Conservation (phyloP, 2,797 vertebrate genomes). For the Gymnoscopelus braueri region DNA sequence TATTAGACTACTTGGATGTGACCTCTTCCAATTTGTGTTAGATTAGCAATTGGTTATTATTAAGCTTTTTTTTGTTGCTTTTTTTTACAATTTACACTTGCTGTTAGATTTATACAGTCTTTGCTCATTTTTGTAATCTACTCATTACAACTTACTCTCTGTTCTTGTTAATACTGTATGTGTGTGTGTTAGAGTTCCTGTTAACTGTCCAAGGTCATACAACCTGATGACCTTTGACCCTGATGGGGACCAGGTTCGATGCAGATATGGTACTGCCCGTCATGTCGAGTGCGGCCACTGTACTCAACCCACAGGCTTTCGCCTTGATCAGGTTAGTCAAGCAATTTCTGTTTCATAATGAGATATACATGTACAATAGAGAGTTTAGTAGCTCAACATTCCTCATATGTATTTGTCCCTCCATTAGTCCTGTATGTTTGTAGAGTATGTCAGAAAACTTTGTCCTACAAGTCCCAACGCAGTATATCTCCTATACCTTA, state of each 20-base stretch:
- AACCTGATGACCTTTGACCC: conserved; percentile 58
- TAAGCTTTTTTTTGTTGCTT: no score
- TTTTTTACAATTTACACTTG: no score
- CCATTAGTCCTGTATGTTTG: neutral
- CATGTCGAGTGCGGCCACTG: conserved; percentile 33
- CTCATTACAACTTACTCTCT: neutral
- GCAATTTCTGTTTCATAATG: neutral
- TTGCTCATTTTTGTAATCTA: neutral
- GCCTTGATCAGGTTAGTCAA: conserved; percentile 54
- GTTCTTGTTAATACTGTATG: neutral
- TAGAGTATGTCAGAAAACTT: no score
- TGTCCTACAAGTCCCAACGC: no score
- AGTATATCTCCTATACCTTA: neutral
- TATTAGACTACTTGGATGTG: no score
- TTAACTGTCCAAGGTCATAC: conserved; percentile 68
- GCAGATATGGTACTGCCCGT: conserved; percentile 39
- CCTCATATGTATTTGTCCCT: neutral
- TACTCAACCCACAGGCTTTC: conserved; percentile 45
- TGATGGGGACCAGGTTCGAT: conserved; percentile 66
- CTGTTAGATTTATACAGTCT: neutral
- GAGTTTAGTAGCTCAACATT: neutral
- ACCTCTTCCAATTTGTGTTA: no score
- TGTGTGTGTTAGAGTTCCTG: conserved; percentile 48
- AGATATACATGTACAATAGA: no score
- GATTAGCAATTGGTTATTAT: no score